These are phyloP conservation scores for Oceanodroma tethys DNA, from an alignment of 2,113 vertebrate species.

Conservation along the genomic window DNA sequence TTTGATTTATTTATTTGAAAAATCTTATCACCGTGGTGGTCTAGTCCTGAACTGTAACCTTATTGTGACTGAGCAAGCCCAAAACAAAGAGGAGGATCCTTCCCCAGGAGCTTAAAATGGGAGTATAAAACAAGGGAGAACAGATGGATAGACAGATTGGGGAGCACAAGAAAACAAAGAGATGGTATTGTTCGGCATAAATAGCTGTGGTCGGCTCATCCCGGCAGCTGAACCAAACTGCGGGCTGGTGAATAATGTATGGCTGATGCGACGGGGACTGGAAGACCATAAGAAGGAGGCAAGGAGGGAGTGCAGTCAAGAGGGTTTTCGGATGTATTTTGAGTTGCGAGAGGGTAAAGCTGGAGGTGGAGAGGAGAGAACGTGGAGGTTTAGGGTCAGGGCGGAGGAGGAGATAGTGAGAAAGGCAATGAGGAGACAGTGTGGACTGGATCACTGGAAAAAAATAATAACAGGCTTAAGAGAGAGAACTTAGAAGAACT, in stretches of 20 bases:
- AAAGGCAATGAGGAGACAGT: background rate
- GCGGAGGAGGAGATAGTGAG: background rate
- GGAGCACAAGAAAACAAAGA: constrained; percentile 19
- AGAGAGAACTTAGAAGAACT: background rate
- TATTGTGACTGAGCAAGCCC: background rate
- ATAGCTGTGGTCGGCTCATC: background rate
- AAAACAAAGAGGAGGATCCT: constrained; percentile 21
- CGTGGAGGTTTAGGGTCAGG: background rate
- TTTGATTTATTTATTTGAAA: background rate
- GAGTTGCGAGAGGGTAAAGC: background rate
- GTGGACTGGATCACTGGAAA: background rate
- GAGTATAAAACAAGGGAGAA: background rate
- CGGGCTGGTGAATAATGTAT: background rate
- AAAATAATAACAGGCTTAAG: background rate
- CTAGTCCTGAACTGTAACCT: background rate
- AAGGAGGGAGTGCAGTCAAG: background rate
- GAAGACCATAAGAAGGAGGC: background rate
- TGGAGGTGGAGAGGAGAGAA: background rate
- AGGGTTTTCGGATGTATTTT: background rate
- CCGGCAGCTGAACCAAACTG: background rate
- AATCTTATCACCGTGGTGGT: background rate
- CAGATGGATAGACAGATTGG: constrained; percentile 49
- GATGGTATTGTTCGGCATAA: background rate
- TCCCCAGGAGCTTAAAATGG: constrained; percentile 7
- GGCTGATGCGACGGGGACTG: background rate